Conservation (phyloP, 2,113 vertebrate genomes). For the Neogobius melanostomus region DNA sequence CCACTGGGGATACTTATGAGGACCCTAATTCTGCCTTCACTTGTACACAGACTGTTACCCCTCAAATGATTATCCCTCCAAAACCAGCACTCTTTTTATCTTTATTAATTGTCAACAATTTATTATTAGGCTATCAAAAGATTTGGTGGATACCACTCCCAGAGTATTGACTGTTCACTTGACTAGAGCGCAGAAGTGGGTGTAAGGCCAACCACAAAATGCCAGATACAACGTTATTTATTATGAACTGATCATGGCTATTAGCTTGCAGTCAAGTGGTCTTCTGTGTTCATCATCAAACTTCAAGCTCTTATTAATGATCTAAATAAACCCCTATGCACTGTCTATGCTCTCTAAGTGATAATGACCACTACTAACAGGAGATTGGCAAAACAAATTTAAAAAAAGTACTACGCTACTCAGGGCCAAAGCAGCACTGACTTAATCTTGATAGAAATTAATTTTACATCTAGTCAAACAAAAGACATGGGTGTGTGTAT, state of each 20-base stretch:
- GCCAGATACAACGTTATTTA: constrained; percentile 10
- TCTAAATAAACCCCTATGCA: constrained; percentile 49
- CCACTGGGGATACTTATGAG: constrained; percentile 39
- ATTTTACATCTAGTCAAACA: constrained; percentile 28
- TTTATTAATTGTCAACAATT: constrained; percentile 4
- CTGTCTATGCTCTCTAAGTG: constrained; percentile 44
- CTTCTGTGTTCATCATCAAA: constrained; percentile 24
- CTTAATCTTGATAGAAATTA: constrained; percentile 24
- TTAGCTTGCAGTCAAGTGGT: constrained; percentile 21
- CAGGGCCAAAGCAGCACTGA: constrained; percentile 58
- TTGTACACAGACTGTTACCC: constrained; percentile 72
- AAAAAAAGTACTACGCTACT: constrained; percentile 37
- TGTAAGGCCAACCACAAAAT: constrained; percentile 21
- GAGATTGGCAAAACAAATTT: constrained; percentile 42
- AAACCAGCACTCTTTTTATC: constrained; percentile 59
- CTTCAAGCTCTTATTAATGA: constrained; percentile 17
- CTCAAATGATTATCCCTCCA: constrained; percentile 36
- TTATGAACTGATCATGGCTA: constrained; percentile 12
- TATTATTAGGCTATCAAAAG: constrained; percentile 43
- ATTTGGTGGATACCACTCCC: constrained; percentile 25
- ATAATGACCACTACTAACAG: constrained; percentile 55
- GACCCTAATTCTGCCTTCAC: constrained; percentile 67
- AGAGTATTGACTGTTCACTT: constrained; percentile 24
- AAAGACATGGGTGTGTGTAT: constrained; percentile 8
- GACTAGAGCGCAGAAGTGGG: constrained; percentile 19